Evolutionary conservation across 2,113 vertebrate species (phyloP).

Genomic region (Agapornis roseicollis): DNA sequence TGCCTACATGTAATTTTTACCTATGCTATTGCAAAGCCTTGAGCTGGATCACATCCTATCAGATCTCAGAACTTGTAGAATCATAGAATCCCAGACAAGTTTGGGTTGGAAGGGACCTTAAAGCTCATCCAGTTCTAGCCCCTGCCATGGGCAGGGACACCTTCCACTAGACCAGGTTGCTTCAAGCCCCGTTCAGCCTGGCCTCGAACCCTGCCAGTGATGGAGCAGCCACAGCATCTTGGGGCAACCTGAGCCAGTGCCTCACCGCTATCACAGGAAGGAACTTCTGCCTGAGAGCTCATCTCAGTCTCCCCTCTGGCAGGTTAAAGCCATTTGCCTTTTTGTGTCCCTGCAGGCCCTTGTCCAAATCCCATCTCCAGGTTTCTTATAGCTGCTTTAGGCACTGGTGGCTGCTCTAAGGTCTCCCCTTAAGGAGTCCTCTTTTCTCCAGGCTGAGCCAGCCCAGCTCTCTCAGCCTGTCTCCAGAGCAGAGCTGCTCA

Average conservation of each 20-base stretch:
- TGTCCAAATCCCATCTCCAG: background rate
- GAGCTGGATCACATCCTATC: background rate
- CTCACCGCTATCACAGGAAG: background rate
- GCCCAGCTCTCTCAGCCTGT: background rate
- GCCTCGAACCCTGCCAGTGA: background rate
- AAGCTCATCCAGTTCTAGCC: background rate
- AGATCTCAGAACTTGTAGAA: background rate
- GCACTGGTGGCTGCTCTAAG: background rate
- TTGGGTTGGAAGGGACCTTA: background rate
- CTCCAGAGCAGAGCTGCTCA: background rate
- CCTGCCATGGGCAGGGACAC: background rate
- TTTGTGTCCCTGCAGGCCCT: background rate
- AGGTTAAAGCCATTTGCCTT: background rate
- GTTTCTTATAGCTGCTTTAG: background rate
- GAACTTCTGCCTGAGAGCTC: background rate
- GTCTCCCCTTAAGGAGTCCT: background rate
- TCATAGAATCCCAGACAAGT: background rate
- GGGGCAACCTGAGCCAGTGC: background rate
- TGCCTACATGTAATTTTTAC: background rate
- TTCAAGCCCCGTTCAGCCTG: background rate
- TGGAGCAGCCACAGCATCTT: background rate
- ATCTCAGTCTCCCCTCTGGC: background rate
- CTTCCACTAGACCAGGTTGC: background rate
- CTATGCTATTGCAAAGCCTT: background rate
- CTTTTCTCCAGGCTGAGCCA: background rate